Evolutionary conservation across 2,113 vertebrate species (phyloP), one percentile per base, ranked within the genome.

Genomic region (Nannospalax galili): DNA sequence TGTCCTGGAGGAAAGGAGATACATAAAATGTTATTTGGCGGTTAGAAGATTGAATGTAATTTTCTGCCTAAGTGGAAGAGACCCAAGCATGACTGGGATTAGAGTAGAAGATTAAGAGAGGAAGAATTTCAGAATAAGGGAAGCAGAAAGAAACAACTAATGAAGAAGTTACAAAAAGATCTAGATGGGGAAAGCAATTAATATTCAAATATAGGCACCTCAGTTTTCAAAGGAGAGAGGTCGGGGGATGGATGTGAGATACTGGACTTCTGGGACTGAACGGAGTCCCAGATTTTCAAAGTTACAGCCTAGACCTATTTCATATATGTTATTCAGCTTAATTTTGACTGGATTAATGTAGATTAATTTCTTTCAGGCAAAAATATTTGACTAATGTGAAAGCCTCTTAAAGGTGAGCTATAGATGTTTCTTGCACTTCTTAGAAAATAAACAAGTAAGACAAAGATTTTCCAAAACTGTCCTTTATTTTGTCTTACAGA

Each of bases 401-500:
- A 85, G 32, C 45, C 30, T 48, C 45, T 60, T 82, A 42, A 84
- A 58, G n/a, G 15, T 60, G 60, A 93, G 3, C 52, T 90, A 87
- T 4, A 78, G 73, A 67, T 67, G 0, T 56, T 91, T 89, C 19
- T 91, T 48, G 35, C 56, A 48, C 69, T 94, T 72, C 20, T 12
- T 70, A 62, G 62, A 85, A 93, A 93, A 87, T 17, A 24, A n/a
- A 77, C 56, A 67, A 45, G 2, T 28, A 42, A 73, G 26, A 65
- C 62, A 52, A 2, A 64, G 80, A 40, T 91, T 96, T 88, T 72
- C 35, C 42, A 93, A 94, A 62, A 85, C 22, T 60, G 42, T 19
- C 52, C 48, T 35, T 85, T 3, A 37, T 58, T 67, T 8, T 45
- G 7, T 37, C 64, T 92, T 40, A 82, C 4, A 17, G 45, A 70